Evolutionary conservation across 2,113 vertebrate genomes (phyloP).

Genomic region (Neotoma lepida): DNA sequence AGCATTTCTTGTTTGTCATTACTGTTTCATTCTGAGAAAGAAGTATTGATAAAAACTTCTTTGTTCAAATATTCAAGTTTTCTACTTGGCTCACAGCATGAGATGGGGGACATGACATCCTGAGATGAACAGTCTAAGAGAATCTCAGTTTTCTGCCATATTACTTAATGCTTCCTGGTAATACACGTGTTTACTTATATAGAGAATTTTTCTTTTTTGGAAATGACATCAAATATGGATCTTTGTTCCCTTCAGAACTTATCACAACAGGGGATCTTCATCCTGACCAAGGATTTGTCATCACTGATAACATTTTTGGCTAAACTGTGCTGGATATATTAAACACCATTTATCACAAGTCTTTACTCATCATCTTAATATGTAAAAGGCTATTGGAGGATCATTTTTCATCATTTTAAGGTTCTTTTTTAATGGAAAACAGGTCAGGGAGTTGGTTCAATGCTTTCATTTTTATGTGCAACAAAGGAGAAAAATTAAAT

Average conservation of each 20-base stretch:
- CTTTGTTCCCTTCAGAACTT: background rate
- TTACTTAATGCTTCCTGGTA: constrained; percentile 33
- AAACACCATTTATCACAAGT: constrained; percentile 14
- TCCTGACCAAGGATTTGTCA: constrained; percentile 43
- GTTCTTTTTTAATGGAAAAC: background rate
- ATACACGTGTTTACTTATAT: background rate
- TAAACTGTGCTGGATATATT: constrained; percentile 35
- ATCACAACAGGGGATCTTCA: background rate
- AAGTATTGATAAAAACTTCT: background rate
- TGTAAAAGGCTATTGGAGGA: constrained; percentile 32
- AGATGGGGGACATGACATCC: background rate
- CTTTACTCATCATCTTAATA: constrained; percentile 3
- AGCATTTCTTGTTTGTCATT: background rate
- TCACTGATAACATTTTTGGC: background rate
- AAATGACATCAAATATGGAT: background rate
- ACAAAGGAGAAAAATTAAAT: constrained; percentile 22
- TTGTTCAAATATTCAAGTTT: background rate
- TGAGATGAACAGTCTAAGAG: background rate
- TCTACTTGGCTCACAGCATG: background rate
- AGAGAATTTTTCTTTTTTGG: background rate
- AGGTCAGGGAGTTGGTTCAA: background rate
- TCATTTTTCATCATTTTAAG: constrained; percentile 45
- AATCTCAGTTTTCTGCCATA: background rate
- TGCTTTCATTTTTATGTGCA: background rate
- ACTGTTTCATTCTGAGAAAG: background rate